These are phyloP conservation scores for Plumapathes pennacea DNA, from an alignment of 92 coral and sea anemone species.

Conservation along the genomic window DNA sequence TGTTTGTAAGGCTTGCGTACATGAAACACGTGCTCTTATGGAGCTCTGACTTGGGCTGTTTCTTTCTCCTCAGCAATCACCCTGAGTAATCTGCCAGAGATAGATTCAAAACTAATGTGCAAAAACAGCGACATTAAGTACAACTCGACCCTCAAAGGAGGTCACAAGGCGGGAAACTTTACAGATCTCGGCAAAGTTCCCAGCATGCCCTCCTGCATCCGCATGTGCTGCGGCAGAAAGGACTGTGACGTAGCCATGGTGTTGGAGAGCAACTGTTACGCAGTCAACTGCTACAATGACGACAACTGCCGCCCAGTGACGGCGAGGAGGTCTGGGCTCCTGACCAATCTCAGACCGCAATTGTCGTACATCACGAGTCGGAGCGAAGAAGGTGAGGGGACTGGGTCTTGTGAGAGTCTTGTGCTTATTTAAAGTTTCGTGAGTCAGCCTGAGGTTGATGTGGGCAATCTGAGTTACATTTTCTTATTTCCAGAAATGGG, in stretches of 20 bases:
- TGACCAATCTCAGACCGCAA: slow-evolving; percentile 76
- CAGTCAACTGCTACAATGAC: slow-evolving; percentile 72
- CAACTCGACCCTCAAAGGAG: slow-evolving; percentile 87
- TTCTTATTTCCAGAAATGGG: too few species aligned
- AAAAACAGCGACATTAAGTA: slow-evolving; percentile 80
- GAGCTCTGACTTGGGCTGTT: too few species aligned
- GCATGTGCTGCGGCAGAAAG: slow-evolving; percentile 89
- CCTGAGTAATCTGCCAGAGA: slow-evolving; percentile 77
- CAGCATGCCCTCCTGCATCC: slow-evolving; percentile 90
- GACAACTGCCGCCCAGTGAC: slow-evolving; percentile 73
- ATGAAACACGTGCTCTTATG: too few species aligned
- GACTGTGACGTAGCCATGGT: slow-evolving; percentile 91
- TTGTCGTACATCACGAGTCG: slow-evolving; percentile 92
- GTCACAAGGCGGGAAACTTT: slow-evolving; percentile 90
- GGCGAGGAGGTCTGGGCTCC: slow-evolving; percentile 79
- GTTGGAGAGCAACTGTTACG: slow-evolving; percentile 88
- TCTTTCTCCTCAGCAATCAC: slow-evolving; percentile 64
- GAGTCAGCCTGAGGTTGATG: not conserved
- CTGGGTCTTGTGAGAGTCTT: not conserved
- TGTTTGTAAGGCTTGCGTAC: too few species aligned
- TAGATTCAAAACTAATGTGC: slow-evolving; percentile 90
- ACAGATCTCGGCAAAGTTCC: slow-evolving; percentile 78
- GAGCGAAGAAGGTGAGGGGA: slow-evolving; percentile 88
- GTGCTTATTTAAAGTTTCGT: not conserved
- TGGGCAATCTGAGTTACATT: too few species aligned